A percentile compares a stretch with the other conserved stretches of the same genome.
phyloP scores from a whole-genome alignment of 2,888 invertebrate species.

The Melinaea marsaeus region DNA sequence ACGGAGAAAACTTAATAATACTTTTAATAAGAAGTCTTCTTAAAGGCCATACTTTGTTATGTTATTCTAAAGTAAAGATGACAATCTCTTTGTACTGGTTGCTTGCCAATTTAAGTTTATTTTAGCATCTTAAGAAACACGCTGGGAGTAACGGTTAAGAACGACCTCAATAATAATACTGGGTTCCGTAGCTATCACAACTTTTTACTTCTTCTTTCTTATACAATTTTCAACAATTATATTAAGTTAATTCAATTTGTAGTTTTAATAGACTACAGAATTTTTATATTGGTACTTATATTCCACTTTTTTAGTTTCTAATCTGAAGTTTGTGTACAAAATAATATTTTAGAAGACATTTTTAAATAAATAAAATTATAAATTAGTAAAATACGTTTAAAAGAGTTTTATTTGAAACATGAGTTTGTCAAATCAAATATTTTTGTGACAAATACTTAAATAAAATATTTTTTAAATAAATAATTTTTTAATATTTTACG shows the following conservation, averaged over 20 bases:
- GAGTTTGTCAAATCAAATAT: too few relatives aligned
- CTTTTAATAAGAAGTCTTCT: background rate
- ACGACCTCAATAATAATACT: background rate
- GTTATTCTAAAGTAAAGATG: background rate
- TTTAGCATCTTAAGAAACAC: slow-evolving; percentile 4
- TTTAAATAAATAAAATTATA: too few relatives aligned
- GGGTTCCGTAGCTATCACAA: background rate
- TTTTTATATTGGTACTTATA: background rate
- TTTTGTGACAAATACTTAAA: background rate
- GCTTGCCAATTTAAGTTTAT: slow-evolving; percentile 8
- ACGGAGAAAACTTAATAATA: background rate
- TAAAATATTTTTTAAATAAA: background rate
- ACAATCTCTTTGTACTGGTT: slow-evolving; percentile 9
- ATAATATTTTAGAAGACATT: too few relatives aligned
- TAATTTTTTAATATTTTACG: slow-evolving; percentile 7
- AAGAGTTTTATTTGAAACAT: too few relatives aligned
- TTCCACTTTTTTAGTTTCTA: background rate
- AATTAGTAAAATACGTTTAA: too few relatives aligned
- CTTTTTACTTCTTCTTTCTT: background rate
- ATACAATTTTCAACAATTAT: background rate
- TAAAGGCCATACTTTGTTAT: background rate
- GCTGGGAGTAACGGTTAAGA: background rate
- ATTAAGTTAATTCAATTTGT: too few relatives aligned
- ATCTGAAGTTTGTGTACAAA: too few relatives aligned
- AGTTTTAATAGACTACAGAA: too few relatives aligned